Evolutionary conservation across 1,140 invertebrate genomes (phyloP), one percentile per base, ranked within the genome.

Genomic region (Tetranychus urticae): DNA sequence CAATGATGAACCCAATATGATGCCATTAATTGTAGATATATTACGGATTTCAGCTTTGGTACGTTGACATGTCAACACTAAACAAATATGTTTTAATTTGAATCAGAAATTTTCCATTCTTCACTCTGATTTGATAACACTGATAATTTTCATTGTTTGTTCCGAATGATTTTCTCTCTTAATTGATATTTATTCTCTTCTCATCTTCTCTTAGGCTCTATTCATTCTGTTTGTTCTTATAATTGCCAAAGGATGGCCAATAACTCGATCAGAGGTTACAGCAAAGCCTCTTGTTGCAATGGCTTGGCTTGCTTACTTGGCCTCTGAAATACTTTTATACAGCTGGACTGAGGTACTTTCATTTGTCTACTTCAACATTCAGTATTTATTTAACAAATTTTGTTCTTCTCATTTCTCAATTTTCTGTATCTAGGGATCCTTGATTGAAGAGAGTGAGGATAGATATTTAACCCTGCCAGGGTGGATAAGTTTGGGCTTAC

Each of bases 381-480:
- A 23, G 23, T 23, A 23, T 23, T 23, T 23, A 23, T 23, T 23
- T 42, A 42, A 5, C 1, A 6, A 6, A 42, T 42, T 42, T 42
- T 42, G 10, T 42, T 42, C 5, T 42, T 5, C 0, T 42, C 10
- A 42, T 6, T 42, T 42, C 10, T 42, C 10, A 42, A 42, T 42
- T 42, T 42, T 42, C 39, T 42, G 10, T 65, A 62, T 72, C 81
- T 33, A 70, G 93, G 88, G 89, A 84, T 50, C 88, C 92, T 76
- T 84, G 94, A 42, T 87, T 94, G 72, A 87, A 91, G 52, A 88
- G 94, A 67, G 87, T 91, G 72, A 89, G 96, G 69, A 94, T 71
- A 88, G 93, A 69, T 97, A 92, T 73, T 88, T 96, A 74, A 94
- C 90, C 7, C 90, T 87, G 84, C 89, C 90, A 3, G 90, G 91